phyloP scores from a whole-genome alignment of 2,888 invertebrate species.

The Brenthis hecate region DNA sequence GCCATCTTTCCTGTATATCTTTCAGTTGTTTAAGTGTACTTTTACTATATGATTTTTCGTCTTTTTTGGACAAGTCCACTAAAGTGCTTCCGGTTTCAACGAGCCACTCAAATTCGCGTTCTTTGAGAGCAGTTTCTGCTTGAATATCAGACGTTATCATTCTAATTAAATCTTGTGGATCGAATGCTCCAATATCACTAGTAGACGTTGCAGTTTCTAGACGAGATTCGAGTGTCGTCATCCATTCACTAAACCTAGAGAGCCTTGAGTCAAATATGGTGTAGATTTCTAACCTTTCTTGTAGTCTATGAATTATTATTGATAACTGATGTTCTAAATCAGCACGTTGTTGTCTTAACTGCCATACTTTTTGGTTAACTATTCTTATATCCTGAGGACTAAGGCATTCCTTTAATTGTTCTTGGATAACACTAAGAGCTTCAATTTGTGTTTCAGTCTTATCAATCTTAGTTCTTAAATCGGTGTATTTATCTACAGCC shows the following conservation, averaged over 20 bases:
- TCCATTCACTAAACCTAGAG: slow-evolving; percentile 86
- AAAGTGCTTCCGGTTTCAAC: slow-evolving; percentile 85
- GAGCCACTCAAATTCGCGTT: slow-evolving; percentile 91
- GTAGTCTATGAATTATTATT: slow-evolving; percentile 86
- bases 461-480: slow-evolving; percentile 82
- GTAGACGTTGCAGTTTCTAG: slow-evolving; percentile 82
- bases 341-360: slow-evolving; percentile 89
- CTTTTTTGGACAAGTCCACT: slow-evolving; percentile 84
- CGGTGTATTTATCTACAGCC: slow-evolving; percentile 84
- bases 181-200: slow-evolving; percentile 77
- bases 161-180: slow-evolving; percentile 88
- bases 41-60: slow-evolving; percentile 79
- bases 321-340: slow-evolving; percentile 91
- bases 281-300: slow-evolving; percentile 88
- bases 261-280: slow-evolving; percentile 87
- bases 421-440: slow-evolving; percentile 87
- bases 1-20: slow-evolving; percentile 86
- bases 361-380: slow-evolving; percentile 89
- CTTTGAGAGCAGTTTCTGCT: slow-evolving; percentile 88
- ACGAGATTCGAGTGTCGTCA: slow-evolving; percentile 85
- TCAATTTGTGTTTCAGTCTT: slow-evolving; percentile 85
- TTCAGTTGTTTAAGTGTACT: slow-evolving; percentile 82
- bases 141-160: slow-evolving; percentile 88
- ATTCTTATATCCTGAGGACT: slow-evolving; percentile 92
- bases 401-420: slow-evolving; percentile 92